Evolutionary conservation across 2,797 vertebrate genomes (phyloP).

Genomic region (Columba guinea): DNA sequence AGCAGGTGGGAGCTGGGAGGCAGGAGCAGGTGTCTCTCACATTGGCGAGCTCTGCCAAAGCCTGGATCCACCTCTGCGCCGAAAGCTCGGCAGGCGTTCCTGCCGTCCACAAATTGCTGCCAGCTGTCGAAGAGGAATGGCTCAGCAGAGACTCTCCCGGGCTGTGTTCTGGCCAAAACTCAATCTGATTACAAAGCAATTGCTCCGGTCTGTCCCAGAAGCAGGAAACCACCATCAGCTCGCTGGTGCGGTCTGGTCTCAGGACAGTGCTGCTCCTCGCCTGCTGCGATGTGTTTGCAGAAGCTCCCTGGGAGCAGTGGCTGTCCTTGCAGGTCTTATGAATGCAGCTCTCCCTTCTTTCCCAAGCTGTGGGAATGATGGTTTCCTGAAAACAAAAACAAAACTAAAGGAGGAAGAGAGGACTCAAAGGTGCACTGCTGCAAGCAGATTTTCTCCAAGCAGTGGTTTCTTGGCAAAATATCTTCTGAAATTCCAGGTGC

Average conservation of each 20-base stretch:
- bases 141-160: background rate
- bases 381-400: background rate
- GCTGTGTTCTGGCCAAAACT: constrained; percentile 7
- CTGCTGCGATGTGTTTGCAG: background rate
- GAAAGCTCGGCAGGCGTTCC: background rate
- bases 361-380: background rate
- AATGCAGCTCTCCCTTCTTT: background rate
- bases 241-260: background rate
- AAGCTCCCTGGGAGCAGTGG: background rate
- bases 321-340: background rate
- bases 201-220: constrained; percentile 19
- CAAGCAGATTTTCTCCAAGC: background rate
- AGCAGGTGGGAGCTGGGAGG: constrained; percentile 6
- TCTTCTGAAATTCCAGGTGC: background rate
- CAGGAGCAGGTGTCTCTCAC: constrained; percentile 37
- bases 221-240: constrained; percentile 31
- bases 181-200: constrained; percentile 28
- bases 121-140: constrained; percentile 31
- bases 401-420: background rate
- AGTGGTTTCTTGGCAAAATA: background rate
- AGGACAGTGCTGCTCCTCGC: background rate
- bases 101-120: background rate
- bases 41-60: background rate
- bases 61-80: background rate
- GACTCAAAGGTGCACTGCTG: background rate